phyloP scores from a whole-genome alignment of 2,113 vertebrate genomes.

The Cyanocitta stelleri region DNA sequence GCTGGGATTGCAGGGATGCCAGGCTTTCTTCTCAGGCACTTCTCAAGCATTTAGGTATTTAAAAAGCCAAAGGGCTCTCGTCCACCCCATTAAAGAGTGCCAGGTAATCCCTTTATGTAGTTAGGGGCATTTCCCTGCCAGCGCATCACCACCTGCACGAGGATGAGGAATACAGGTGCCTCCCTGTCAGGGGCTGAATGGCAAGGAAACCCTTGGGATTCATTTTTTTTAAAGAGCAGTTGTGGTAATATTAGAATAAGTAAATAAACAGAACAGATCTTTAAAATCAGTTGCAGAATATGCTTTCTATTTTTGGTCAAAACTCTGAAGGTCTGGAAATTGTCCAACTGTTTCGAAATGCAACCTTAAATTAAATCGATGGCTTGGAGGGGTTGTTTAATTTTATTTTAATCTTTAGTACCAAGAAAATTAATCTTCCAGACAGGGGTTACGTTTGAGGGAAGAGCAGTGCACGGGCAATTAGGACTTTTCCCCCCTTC shows the following conservation, averaged over 20 bases:
- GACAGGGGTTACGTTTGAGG: not conserved
- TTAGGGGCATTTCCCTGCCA: not conserved
- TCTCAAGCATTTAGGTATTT: not conserved
- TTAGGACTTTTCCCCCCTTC: not conserved
- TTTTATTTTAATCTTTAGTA: not conserved
- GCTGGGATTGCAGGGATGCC: not conserved
- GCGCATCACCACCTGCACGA: not conserved
- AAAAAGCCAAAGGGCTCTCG: not conserved
- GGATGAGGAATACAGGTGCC: not conserved
- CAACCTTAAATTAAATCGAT: not conserved
- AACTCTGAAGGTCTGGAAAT: slow-evolving; percentile 7
- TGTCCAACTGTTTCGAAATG: not conserved
- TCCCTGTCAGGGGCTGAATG: not conserved
- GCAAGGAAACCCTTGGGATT: not conserved
- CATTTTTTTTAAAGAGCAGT: not conserved
- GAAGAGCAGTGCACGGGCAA: not conserved
- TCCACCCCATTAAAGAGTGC: slow-evolving; percentile 17
- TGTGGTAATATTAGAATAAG: not conserved
- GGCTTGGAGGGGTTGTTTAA: not conserved
- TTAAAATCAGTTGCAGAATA: slow-evolving; percentile 16
- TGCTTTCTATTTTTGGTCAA: slow-evolving; percentile 29
- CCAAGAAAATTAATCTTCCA: not conserved
- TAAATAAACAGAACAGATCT: slow-evolving; percentile 14
- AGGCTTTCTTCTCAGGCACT: not conserved
- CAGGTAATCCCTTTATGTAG: slow-evolving; percentile 39